A percentile compares a stretch with the other conserved stretches of the same genome.
Conservation (phyloP, 2,113 vertebrate species). For the Aldabrachelys gigantea region DNA sequence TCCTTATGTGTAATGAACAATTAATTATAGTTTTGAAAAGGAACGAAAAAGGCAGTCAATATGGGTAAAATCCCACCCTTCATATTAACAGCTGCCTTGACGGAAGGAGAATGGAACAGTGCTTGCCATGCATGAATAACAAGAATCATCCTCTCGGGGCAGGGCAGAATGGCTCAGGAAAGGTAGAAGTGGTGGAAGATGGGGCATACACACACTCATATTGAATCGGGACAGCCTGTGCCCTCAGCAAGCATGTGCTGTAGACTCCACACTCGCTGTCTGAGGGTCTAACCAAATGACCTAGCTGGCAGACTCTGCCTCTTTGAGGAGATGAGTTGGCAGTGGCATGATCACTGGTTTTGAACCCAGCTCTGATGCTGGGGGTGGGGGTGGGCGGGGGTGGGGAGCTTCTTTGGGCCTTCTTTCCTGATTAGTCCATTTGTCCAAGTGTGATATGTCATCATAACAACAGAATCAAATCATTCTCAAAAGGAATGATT, state of each 20-base stretch:
- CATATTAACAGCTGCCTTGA: fast-evolving
- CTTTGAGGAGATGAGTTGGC: neutral
- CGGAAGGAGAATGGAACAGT: fast-evolving
- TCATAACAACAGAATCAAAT: neutral
- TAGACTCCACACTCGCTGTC: neutral
- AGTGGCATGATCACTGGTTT: neutral
- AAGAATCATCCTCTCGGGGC: neutral
- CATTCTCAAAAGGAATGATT: neutral
- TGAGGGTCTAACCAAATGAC: neutral
- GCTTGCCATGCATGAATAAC: neutral
- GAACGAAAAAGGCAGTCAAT: neutral
- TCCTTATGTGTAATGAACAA: neutral
- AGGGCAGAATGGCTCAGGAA: neutral
- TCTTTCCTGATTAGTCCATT: neutral
- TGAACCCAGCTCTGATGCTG: neutral
- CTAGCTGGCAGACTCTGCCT: neutral
- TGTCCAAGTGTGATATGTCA: neutral
- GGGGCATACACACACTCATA: neutral
- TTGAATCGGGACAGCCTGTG: neutral
- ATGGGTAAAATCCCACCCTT: neutral
- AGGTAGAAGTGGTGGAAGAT: too few relatives aligned
- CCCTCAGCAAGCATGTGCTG: neutral
- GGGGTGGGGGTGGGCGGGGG: neutral
- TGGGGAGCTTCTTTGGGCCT: neutral
- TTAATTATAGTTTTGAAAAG: neutral